Evolutionary conservation across 2,797 vertebrate species (phyloP), one percentile per base, ranked within the genome.

Genomic region (Remorina albescens): DNA sequence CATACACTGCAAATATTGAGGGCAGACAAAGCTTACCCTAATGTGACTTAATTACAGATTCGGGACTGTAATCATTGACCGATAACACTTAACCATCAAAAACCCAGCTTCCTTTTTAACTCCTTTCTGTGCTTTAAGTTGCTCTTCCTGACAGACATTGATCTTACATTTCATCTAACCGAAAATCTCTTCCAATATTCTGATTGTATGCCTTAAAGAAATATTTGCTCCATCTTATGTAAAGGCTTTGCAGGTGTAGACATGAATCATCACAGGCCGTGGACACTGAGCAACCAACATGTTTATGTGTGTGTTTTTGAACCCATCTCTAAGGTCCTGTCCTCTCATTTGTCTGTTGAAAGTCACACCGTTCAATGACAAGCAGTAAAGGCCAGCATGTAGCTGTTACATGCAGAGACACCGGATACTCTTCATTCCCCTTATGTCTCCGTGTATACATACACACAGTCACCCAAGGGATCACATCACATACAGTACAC

Each of bases 361-460:
- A 93, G 73, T 81, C 67, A 88, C 89, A 92, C 83, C 74, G 10
- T 76, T 46, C 80, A 76, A 71, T 86, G 78, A 83, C 77, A 66
- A 64, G 79, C 54, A 71, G 68, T 1, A 2, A 53, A 72, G 71
- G 62, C 49, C 50, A 46, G 66, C 41, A 84, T 78, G 84, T 75
- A 68, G 76, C 56, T 67, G 72, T 78, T 73, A 64, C 69, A 50
- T 28, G 65, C 65, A 86, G 64, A 66, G 76, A 90, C 84, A 91
- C 77, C 54, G n/a, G 82, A 88, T 71, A 86, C 85, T 81, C 44
- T 8, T 70, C 54, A 66, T 49, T 70, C 62, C 70, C 53, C 69
- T 56, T 2, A 39, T 18, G 67, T 88, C 82, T 81, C 81, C 74
- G 74, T 9, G 68, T 76, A 74, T 18, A 74, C 77, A 74, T 78